These are phyloP conservation scores for Mactra quadrangularis DNA, from an alignment of 1,140 invertebrate genomes.

Conservation along the genomic window DNA sequence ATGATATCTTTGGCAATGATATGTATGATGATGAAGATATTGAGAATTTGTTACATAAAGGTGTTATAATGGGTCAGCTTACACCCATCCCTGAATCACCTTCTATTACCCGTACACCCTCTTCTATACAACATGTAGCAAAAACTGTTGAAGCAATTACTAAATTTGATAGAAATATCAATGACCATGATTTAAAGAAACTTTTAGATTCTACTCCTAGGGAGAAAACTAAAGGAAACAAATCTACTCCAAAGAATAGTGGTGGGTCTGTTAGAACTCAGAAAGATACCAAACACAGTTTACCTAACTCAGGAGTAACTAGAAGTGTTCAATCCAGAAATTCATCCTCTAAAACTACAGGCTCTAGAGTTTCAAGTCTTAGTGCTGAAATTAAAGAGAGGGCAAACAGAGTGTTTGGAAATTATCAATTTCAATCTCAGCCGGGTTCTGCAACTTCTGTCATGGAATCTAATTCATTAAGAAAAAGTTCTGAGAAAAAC, in stretches of 20 bases:
- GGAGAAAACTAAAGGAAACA: conserved; percentile 18
- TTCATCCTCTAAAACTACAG: conserved; percentile 41
- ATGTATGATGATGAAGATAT: conserved; percentile 26
- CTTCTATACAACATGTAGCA: conserved; percentile 35
- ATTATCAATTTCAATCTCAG: conserved; percentile 9
- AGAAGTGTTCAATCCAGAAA: conserved; percentile 12
- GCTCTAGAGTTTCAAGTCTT: conserved; percentile 37
- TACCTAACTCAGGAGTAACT: conserved; percentile 16
- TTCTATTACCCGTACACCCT: conserved; percentile 59
- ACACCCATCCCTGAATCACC: conserved; percentile 78
- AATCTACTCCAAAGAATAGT: conserved; percentile 25
- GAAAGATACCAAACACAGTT: conserved; percentile 31
- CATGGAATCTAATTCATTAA: conserved; percentile 19
- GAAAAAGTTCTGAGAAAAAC: conserved; percentile 16
- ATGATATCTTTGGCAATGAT: conserved; percentile 12
- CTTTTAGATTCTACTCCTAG: conserved; percentile 67
- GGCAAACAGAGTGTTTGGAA: conserved; percentile 37
- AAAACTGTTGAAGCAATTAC: conserved; percentile 71
- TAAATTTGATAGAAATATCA: conserved; percentile 72
- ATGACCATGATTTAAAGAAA: conserved; percentile 70
- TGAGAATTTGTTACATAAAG: conserved; percentile 45
- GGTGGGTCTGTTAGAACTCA: conserved; percentile 12
- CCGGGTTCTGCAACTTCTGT: too few species aligned
- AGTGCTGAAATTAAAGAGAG: conserved; percentile 49
- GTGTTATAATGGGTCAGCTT: conserved; percentile 67